Evolutionary conservation across 2,797 vertebrate species (phyloP).

Genomic region (Hapalemur alaotrensis): DNA sequence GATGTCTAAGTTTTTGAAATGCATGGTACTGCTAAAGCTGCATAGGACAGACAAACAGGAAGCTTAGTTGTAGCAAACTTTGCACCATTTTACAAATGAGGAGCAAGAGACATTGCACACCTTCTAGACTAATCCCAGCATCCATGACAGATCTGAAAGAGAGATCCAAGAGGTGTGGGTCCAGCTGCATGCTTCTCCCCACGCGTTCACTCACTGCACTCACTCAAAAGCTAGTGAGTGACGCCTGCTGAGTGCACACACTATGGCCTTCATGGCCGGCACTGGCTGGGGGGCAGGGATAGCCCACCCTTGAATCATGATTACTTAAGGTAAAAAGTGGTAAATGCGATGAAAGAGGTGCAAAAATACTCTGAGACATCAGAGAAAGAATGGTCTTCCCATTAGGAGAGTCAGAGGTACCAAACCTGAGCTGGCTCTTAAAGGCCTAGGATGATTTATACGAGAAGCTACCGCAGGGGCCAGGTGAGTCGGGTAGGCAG

Average conservation of each 20-base stretch:
- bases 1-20: background rate
- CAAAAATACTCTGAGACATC: fast-evolving
- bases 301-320: fast-evolving
- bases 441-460: background rate
- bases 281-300: background rate
- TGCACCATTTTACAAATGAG: background rate
- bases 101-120: background rate
- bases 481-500: background rate
- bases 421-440: background rate
- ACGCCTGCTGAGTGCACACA: background rate
- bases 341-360: background rate
- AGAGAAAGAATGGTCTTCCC: background rate
- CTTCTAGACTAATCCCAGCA: background rate
- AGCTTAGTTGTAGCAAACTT: fast-evolving
- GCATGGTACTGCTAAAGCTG: background rate
- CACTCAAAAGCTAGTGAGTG: fast-evolving
- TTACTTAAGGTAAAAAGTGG: background rate
- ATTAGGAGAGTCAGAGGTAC: background rate
- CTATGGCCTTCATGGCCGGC: fast-evolving
- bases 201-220: fast-evolving
- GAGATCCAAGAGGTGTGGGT: no score
- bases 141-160: background rate
- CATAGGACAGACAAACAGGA: background rate
- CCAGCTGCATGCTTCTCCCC: background rate
- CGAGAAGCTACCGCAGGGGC: fast-evolving